These are phyloP conservation scores for Aurelia sp. DNA, from an alignment of 30 jellyfish, hydroid and myxozoan species.

Conservation along the genomic window DNA sequence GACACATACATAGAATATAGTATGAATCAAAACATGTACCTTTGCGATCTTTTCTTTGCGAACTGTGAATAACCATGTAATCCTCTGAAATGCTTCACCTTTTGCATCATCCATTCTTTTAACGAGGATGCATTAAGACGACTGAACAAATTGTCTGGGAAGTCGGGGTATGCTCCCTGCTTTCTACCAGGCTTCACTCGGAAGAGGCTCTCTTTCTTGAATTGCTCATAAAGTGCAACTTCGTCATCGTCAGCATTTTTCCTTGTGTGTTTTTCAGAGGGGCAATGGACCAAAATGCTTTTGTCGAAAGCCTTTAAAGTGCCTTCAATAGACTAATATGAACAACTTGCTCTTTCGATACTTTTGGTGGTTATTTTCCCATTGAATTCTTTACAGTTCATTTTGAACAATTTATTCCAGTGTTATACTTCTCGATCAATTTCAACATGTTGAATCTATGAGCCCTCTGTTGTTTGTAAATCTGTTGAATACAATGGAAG, in stretches of 20 bases:
- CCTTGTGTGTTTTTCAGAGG: background rate
- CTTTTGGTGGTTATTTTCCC: conserved; percentile 7
- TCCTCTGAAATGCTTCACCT: conserved; percentile 13
- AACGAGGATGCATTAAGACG: conserved; percentile 26
- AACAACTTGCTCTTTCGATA: conserved; percentile 16
- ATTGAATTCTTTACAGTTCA: background rate
- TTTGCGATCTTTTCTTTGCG: too few relatives aligned
- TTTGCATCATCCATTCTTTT: conserved; percentile 16
- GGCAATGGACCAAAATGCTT: background rate
- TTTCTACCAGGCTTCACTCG: conserved; percentile 18
- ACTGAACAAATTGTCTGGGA: conserved; percentile 16
- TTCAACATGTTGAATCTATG: conserved; percentile 15
- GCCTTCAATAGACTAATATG: conserved; percentile 7
- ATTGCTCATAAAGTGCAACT: conserved; percentile 22
- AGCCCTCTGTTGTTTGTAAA: conserved; percentile 18
- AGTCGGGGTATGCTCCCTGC: conserved; percentile 5
- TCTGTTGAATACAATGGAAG: conserved; percentile 11
- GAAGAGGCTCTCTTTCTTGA: conserved; percentile 8
- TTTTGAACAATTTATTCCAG: conserved; percentile 19
- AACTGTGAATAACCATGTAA: background rate
- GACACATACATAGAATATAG: too few relatives aligned
- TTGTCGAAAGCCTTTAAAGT: background rate
- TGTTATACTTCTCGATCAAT: conserved; percentile 38
- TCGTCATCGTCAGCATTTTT: conserved; percentile 8
- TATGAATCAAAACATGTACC: too few relatives aligned